Evolutionary conservation across 92 coral and sea anemone genomes (phyloP).

Genomic region (Hydrozoanthus gracilis): DNA sequence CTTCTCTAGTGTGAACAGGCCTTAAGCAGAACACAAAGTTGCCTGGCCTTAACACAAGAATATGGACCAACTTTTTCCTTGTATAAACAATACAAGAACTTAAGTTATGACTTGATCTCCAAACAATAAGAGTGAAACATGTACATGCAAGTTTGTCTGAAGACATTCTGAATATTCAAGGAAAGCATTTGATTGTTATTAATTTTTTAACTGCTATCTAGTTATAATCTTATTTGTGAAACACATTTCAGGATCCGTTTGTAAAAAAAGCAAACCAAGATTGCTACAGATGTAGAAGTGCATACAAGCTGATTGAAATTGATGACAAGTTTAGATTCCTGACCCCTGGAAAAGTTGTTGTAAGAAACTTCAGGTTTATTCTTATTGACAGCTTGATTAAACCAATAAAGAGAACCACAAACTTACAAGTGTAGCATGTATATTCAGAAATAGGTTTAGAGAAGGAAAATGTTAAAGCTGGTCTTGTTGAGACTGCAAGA

Average conservation of each 20-base stretch:
- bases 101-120: no score
- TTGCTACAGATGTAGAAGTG: constrained; percentile 87
- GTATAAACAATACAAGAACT: no score
- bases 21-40: no score
- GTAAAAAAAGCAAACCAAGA: constrained; percentile 82
- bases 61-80: no score
- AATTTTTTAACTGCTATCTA: background rate
- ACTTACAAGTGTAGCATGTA: background rate
- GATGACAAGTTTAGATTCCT: constrained; percentile 80
- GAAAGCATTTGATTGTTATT: background rate
- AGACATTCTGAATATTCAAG: background rate
- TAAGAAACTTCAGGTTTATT: constrained; percentile 17
- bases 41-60: no score
- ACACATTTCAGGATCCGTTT: constrained; percentile 73
- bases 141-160: no score
- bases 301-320: constrained; percentile 86
- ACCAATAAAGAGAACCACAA: background rate
- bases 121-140: no score
- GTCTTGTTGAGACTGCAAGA: no score
- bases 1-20: no score
- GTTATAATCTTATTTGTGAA: background rate
- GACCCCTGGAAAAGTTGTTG: constrained; percentile 82
- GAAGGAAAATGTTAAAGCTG: no score
- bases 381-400: background rate
- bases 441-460: background rate